Evolutionary conservation across 2,797 vertebrate genomes (phyloP), one percentile per base, ranked within the genome.

Genomic region (Pteronotus mesoamericanus): DNA sequence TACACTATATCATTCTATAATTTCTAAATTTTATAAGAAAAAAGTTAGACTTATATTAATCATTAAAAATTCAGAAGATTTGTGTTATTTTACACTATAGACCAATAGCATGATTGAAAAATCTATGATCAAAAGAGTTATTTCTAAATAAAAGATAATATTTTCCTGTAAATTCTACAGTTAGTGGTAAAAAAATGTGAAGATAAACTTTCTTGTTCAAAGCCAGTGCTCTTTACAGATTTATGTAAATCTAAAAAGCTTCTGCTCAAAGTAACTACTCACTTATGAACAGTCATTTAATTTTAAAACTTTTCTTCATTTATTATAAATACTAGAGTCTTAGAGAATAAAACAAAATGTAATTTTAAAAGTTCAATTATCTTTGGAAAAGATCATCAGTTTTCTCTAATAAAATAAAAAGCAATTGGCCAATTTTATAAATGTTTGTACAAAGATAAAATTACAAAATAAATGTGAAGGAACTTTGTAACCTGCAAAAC

Each of bases 401-500:
- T 48, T 34, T 69, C 61, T 59, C 22, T 77, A 86, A 86, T 64
- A 92, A 95, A 86, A 79, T 92, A 90, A 69, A 93, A 96, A 79
- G 9, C 10, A 94, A 79, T 37, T 79, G 37, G 53, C 37, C 24
- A 42, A 79, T 42, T 88, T 94, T 86, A 72, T 77, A 68, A 12
- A 32, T 19, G 80, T 79, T 69, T 84, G 1, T 42, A 64, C 84
- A 89, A 93, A 94, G 42, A 83, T 72, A 61, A 92, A 95, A 95
- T 91, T 39, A 83, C 5, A 89, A 91, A 86, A 89, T 68, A 5
- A 92, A 86, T 74, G 11, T 44, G 53, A 93, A 85, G 64, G 37
- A 93, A 3, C 26, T 75, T 44, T 34, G 19, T 59, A 68, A 93
- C 77, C 61, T 68, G 5, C 3, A 77, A 82, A 77, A 55, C 48